Conservation (phyloP, 1,140 invertebrate species). For the Fragariocoptes setiger region DNA sequence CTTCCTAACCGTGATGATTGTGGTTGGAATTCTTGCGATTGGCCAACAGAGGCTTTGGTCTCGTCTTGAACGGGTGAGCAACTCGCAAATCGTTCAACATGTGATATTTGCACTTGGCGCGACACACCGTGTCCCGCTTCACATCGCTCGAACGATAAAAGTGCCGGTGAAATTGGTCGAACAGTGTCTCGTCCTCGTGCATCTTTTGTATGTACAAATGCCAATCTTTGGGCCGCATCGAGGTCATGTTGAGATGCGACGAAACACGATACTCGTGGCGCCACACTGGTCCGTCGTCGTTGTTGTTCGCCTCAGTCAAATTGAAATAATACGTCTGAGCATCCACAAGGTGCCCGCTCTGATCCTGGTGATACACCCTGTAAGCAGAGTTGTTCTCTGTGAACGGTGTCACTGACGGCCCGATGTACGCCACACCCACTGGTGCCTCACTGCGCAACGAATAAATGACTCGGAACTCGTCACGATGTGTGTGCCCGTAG, state of each 20-base stretch:
- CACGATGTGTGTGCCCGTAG: constrained; percentile 77
- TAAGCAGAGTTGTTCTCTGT: constrained; percentile 74
- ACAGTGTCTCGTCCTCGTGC: constrained; percentile 43
- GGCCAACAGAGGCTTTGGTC: constrained; percentile 7
- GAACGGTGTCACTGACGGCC: constrained; percentile 60
- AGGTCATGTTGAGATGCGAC: constrained; percentile 40
- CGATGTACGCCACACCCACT: constrained; percentile 15
- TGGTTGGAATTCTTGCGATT: constrained; percentile 2
- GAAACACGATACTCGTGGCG: constrained; percentile 54
- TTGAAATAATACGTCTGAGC: constrained; percentile 86
- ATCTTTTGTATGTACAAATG: constrained; percentile 47
- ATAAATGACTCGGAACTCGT: constrained; percentile 76
- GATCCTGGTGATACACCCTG: constrained; percentile 68
- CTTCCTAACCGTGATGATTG: too few relatives aligned
- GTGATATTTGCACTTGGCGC: constrained; percentile 6
- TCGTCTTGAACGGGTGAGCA: constrained; percentile 8
- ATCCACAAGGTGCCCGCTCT: constrained; percentile 32
- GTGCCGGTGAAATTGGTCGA: constrained; percentile 42
- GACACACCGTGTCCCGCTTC: constrained; percentile 5
- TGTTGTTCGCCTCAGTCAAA: constrained; percentile 52
- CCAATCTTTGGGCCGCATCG: constrained; percentile 46
- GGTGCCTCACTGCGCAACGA: constrained; percentile 7
- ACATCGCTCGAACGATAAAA: constrained; percentile 9
- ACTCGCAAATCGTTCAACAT: constrained; percentile 8
- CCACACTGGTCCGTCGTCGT: constrained; percentile 31